Evolutionary conservation across 2,888 invertebrate species (phyloP), one percentile per base, ranked within the genome.

Genomic region (Erebia ligea): DNA sequence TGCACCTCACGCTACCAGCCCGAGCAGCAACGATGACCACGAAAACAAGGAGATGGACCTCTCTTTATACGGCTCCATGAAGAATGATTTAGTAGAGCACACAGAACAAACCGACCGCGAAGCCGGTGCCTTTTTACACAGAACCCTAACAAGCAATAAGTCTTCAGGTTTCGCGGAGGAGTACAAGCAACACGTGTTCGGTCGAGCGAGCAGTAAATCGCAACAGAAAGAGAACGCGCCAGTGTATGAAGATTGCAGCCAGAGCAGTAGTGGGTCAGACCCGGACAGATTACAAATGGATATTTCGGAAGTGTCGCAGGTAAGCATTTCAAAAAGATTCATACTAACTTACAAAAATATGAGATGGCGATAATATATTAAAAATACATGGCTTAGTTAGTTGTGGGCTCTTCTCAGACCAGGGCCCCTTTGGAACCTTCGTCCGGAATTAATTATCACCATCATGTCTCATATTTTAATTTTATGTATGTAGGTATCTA

Each of bases 221-320:
- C 88, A 87, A 79, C 77, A 81, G 34, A 90, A 92, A 75, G 94
- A 94, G 72, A 94, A 91, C 76, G 85, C 93, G 67, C 91, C 93
- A 45, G 92, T 92, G 69, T 94, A 92, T 74, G 94, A 94, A 76
- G 95, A 94, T 59, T 94, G 94, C 81, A 95, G 95, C 80, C 94
- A 95, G 76, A 96, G 95, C 84, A 96, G 96, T 84, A 95, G 95
- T 82, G 95, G 95, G 76, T 96, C 96, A 0, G 97, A 97, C 89
- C 96, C 96, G 1, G 96, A 96, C 78, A 91, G 96, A 79, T 88
- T 96, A 79, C 96, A 96, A 81, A 96, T 96, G 87, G 96, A 96
- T 85, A 95, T 95, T 77, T 93, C 93, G 40, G 93, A 93, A 81
- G 89, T 92, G 87, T 92, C 92, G 77, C 93, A 93, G 91, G 92